Evolutionary conservation across 2,888 invertebrate genomes (phyloP), one percentile per base, ranked within the genome.

Genomic region (Andrena camellia): DNA sequence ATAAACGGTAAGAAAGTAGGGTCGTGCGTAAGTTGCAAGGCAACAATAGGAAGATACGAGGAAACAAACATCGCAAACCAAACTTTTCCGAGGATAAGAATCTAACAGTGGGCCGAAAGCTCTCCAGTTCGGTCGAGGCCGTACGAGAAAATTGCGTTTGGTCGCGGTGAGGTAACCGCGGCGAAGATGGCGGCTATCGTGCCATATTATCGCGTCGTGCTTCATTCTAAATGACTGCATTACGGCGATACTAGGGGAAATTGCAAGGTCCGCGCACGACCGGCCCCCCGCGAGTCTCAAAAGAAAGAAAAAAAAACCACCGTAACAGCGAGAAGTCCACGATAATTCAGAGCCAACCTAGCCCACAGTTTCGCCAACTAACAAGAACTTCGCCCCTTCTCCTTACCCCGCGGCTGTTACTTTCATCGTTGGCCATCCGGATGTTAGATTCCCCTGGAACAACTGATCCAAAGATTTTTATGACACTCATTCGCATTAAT

Each of bases 221-320:
- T 78, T 88, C 82, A 82, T 70, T 79, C 74, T 81, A 86, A 88
- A 82, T 77, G 88, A 87, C 84, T 88, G 84, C 82, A 77, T 87
- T 87, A 87, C 60, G 72, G 42, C 60, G 81, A 81, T 81, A 74
- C 76, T 59, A 54, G 66, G 35, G 62, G 69, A 72, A 79, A 35
- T 74, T 70, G 72, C 64, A 8, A 57, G 64, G 23, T 42, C 66
- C 20, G 57, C 57, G 67, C 35, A n/a, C 20, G 17, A 31, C 20
- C 26, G n/a, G 42, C n/a, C 66, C 31, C 48, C 20, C 13, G n/a
- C 20, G 63, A 63, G 42, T 17, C 52, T 23, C 33, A n/a, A 31
- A 33, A 52, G 62, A 59, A 13, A 35, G 10, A 42, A 8, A 59
- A 54, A 76, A 78, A 78, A 62, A 62, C 52, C 57, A 60, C 31